Evolutionary conservation across 1,140 invertebrate genomes (phyloP).

Genomic region (Solen grandis): DNA sequence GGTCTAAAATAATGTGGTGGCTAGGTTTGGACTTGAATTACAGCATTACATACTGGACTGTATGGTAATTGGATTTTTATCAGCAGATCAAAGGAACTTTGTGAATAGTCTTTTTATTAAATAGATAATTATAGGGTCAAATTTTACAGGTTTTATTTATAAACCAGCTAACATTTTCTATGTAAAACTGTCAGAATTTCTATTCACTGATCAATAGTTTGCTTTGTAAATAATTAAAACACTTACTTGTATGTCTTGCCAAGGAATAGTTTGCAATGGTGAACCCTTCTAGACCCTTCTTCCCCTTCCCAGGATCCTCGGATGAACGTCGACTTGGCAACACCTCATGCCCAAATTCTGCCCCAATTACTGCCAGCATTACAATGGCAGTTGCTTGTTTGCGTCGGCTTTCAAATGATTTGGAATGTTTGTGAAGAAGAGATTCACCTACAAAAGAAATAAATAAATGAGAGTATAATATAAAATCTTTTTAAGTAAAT

Average conservation of each 20-base stretch:
- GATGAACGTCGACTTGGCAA: conserved; percentile 73
- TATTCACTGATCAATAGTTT: too few relatives aligned
- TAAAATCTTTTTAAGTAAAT: conserved; percentile 9
- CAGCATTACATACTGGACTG: too few relatives aligned
- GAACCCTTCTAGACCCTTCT: conserved; percentile 90
- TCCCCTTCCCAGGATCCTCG: conserved; percentile 67
- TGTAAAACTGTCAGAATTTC: too few relatives aligned
- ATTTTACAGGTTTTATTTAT: too few relatives aligned
- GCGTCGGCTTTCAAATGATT: conserved; percentile 87
- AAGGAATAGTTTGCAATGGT: conserved; percentile 95
- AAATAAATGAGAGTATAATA: neutral
- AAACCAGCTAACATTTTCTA: too few relatives aligned
- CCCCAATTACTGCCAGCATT: conserved; percentile 97
- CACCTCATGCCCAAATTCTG: conserved; percentile 96
- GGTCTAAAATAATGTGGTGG: too few relatives aligned
- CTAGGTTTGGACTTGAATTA: too few relatives aligned
- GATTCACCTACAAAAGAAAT: conserved; percentile 66
- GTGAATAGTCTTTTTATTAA: too few relatives aligned
- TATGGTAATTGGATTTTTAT: too few relatives aligned
- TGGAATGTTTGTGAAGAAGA: conserved; percentile 70
- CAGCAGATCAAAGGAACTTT: too few relatives aligned
- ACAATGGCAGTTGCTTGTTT: conserved; percentile 99
- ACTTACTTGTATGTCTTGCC: conserved; percentile 91
- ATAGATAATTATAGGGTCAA: too few relatives aligned
- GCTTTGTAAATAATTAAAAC: too few relatives aligned